A percentile compares a stretch with the other conserved stretches of the same genome.
phyloP scores from a whole-genome alignment of 2,797 vertebrate species.

The Alca torda region DNA sequence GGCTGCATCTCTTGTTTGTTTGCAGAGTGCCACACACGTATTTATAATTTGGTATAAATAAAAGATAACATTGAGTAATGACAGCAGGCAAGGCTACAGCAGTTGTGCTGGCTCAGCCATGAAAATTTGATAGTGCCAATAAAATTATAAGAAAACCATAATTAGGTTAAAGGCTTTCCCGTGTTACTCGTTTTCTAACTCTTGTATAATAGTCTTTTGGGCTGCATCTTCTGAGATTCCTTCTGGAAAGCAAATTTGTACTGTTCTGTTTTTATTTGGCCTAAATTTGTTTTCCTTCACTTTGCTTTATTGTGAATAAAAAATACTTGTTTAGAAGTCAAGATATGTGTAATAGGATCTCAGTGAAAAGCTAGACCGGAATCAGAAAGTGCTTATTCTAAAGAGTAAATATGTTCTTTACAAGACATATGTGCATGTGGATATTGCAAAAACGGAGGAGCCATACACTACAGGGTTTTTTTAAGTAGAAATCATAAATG shows the following conservation, averaged over 20 bases:
- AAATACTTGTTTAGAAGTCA: constrained; percentile 9
- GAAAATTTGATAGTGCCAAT: constrained; percentile 62
- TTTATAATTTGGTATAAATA: constrained; percentile 57
- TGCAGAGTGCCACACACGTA: not conserved
- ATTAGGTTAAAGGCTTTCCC: constrained; percentile 62
- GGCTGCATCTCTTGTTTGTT: not conserved
- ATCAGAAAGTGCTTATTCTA: constrained; percentile 16
- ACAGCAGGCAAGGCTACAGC: constrained; percentile 21
- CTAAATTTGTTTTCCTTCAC: not conserved
- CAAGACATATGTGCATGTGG: not conserved
- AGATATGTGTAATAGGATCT: not conserved
- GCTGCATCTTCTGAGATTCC: not conserved
- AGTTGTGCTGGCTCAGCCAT: constrained; percentile 48
- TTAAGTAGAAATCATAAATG: not conserved
- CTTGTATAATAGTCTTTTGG: not conserved
- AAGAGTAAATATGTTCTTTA: constrained; percentile 27
- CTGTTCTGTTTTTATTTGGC: not conserved
- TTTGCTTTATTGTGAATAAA: constrained; percentile 9
- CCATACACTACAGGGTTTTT: not conserved
- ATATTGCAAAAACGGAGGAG: not conserved
- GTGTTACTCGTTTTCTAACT: constrained; percentile 15
- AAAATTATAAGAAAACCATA: constrained; percentile 59
- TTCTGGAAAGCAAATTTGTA: constrained; percentile 41
- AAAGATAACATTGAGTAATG: constrained; percentile 46
- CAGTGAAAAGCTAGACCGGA: constrained; percentile 24